Evolutionary conservation across 2,797 vertebrate genomes (phyloP), one percentile per base, ranked within the genome.

Genomic region (Alca torda): DNA sequence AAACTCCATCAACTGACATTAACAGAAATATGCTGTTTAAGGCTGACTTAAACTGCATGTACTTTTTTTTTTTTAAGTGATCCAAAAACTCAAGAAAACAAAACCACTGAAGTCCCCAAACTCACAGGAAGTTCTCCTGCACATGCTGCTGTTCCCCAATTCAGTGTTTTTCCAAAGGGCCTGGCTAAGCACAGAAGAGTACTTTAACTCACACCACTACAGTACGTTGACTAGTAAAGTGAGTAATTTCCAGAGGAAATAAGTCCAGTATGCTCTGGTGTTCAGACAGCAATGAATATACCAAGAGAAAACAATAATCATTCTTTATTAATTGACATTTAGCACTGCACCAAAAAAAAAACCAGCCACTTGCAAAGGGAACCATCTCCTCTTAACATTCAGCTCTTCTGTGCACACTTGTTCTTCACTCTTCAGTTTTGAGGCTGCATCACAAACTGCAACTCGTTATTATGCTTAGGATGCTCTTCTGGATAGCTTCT

Each of bases 361-460:
- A 3, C 0, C 0, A 46, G 18, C 3, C 18, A 57, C 37, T 74
- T 73, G 26, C 16, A 70, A 76, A 35, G 10, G 18, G 4, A 59
- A 30, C 5, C 2, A 16, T 10, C 16, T 37, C 23, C 25, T 51
- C 30, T 77, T 20, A 84, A 31, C 30, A 35, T 31, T 63, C 50
- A 76, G 24, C 31, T 89, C 41, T 79, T 82, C 57, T 3, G 3
- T 18, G 10, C 10, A 31, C 13, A 51, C 20, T 10, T 45, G 10
- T 26, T 84, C 39, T 73, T 82, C 67, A 35, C 8, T 57, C 57
- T 83, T 87, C 59, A 31, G 8, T 53, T 86, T 17, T 67, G 51
- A 73, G 54, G 39, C 45, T 45, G 25, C 6, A 72, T 25, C 24
- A 72, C 53, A 59, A 57, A 61, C n/a, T 33, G 14, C 28, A 54